phyloP scores from a whole-genome alignment of 2,888 invertebrate species.

The Ischnura elegans region DNA sequence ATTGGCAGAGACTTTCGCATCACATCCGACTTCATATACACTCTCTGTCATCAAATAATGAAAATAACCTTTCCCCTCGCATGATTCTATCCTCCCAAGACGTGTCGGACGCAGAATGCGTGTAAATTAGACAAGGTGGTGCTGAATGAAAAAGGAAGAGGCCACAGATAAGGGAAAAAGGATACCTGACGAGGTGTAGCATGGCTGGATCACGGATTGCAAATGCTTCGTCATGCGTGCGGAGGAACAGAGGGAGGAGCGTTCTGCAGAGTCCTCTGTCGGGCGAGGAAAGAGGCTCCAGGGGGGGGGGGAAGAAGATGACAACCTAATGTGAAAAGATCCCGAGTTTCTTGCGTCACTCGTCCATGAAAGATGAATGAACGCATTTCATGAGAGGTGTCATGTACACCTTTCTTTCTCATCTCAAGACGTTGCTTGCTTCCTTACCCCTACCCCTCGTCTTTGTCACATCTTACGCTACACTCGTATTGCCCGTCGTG shows the following conservation, averaged over 20 bases:
- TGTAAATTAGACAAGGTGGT: background rate
- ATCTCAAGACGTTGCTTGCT: background rate
- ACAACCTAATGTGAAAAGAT: constrained; percentile 12
- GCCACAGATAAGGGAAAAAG: background rate
- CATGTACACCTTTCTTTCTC: constrained; percentile 46
- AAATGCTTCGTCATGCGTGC: background rate
- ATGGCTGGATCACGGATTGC: background rate
- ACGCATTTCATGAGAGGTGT: constrained; percentile 17
- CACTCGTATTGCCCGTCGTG: background rate
- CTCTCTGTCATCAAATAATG: no score
- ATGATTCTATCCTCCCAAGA: background rate
- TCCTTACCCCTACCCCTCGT: background rate
- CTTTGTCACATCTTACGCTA: background rate
- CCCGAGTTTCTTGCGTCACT: constrained; percentile 51
- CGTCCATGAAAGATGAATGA: constrained; percentile 61
- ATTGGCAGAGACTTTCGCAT: no score
- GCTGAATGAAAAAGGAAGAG: background rate
- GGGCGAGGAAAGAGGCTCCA: background rate
- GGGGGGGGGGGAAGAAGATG: background rate
- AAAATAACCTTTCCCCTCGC: background rate
- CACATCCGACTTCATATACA: no score
- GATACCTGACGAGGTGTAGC: background rate
- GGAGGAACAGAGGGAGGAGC: background rate
- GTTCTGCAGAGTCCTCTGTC: background rate
- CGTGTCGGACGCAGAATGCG: background rate